These are phyloP conservation scores for Adoxophyes honmai DNA, from an alignment of 1,140 invertebrate genomes.

Conservation along the genomic window DNA sequence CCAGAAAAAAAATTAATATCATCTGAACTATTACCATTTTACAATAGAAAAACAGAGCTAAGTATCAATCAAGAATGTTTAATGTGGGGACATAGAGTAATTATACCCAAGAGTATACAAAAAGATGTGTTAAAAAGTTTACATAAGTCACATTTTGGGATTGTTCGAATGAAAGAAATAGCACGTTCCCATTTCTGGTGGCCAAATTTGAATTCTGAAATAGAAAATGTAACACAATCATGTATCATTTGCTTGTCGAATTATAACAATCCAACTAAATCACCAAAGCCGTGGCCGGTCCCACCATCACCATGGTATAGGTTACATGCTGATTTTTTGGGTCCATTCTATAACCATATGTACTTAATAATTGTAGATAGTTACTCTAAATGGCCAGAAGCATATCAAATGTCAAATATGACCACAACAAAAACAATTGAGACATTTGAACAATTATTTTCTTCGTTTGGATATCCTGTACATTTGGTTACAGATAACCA, in stretches of 20 bases:
- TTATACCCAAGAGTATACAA: not conserved
- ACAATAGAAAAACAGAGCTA: not conserved
- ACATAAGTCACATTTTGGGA: too few species aligned
- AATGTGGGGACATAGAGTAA: not conserved
- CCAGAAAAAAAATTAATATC: not conserved
- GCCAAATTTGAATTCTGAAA: too few species aligned
- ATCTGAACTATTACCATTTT: not conserved
- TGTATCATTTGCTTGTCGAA: not conserved
- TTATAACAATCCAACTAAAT: not conserved
- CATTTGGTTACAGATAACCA: slow-evolving; percentile 8
- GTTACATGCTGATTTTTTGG: slow-evolving; percentile 10
- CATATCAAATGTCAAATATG: slow-evolving; percentile 12
- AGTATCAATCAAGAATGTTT: not conserved
- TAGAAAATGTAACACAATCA: not conserved
- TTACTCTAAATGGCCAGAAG: slow-evolving; percentile 14
- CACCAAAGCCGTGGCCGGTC: not conserved
- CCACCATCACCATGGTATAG: slow-evolving; percentile 2
- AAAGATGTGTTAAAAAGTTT: not conserved
- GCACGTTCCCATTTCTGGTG: not conserved
- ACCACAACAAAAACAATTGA: not conserved
- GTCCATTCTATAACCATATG: slow-evolving; percentile 4
- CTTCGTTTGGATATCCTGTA: not conserved
- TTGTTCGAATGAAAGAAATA: not conserved
- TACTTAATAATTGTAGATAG: slow-evolving; percentile 8
- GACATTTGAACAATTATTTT: not conserved